A percentile compares a stretch with the other conserved stretches of the same genome.
Evolutionary conservation across 2,113 vertebrate species (phyloP).

Genomic region (Tinamus guttatus): DNA sequence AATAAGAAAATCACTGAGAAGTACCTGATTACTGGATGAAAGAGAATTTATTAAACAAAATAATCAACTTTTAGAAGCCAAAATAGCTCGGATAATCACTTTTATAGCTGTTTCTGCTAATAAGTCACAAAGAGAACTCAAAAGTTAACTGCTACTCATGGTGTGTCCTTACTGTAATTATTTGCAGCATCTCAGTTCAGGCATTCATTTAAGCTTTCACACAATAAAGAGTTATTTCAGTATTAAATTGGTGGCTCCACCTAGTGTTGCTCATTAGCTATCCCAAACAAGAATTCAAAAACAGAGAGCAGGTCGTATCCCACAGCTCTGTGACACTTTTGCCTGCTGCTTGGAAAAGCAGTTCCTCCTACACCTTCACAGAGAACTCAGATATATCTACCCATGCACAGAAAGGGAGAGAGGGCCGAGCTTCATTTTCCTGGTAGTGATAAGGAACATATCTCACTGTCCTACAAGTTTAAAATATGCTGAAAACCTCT

Average conservation of each 20-base stretch:
- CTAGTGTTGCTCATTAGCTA: constrained; percentile 12
- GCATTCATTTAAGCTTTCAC: not conserved
- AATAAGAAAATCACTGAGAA: not conserved
- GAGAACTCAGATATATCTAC: not conserved
- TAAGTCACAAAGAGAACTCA: not conserved
- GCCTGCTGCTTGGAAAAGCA: not conserved
- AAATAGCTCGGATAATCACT: not conserved
- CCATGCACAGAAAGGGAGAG: not conserved
- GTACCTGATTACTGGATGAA: not conserved
- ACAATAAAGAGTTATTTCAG: not conserved
- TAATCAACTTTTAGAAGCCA: not conserved
- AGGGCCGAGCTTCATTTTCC: accelerated
- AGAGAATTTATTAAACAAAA: not conserved
- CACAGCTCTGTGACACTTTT: accelerated
- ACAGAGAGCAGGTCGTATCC: no score
- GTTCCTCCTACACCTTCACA: not conserved
- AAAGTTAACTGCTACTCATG: not conserved
- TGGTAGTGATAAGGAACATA: accelerated
- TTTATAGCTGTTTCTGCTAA: not conserved
- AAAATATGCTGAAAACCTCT: not conserved
- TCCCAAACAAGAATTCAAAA: not conserved
- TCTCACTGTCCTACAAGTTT: not conserved
- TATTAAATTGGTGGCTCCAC: constrained; percentile 32
- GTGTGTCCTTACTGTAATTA: not conserved
- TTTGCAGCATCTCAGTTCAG: not conserved